phyloP scores from a whole-genome alignment of 2,797 vertebrate species.

The Pangasius larnaudii region DNA sequence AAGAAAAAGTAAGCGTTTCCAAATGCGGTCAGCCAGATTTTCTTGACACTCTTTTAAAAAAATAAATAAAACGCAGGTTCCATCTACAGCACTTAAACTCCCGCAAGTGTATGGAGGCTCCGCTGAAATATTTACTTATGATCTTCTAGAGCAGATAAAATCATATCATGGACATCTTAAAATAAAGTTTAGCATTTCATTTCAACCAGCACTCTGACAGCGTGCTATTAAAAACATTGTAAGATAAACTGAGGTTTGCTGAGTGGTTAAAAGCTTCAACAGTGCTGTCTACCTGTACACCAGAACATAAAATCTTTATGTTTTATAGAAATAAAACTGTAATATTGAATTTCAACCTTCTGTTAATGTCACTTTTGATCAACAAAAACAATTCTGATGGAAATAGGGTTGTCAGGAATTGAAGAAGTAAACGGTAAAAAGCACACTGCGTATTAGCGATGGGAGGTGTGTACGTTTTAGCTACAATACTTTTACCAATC shows the following conservation, averaged over 20 bases:
- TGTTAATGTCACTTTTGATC: not conserved
- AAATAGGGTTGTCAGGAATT: not conserved
- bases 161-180: constrained; percentile 20
- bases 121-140: constrained; percentile 24
- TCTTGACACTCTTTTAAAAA: not conserved
- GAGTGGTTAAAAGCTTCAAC: not conserved
- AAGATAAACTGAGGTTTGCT: constrained; percentile 38
- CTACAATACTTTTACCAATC: not conserved
- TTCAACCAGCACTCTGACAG: not conserved
- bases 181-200: constrained; percentile 14
- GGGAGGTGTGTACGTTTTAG: not conserved
- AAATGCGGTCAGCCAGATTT: not conserved
- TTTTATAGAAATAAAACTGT: not conserved
- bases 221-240: not conserved
- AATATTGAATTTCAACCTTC: not conserved
- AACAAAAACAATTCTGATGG: not conserved
- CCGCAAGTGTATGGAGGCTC: not conserved
- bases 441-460: no score
- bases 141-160: constrained; percentile 23
- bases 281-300: not conserved
- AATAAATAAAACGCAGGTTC: not conserved
- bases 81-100: not conserved
- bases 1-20: not conserved
- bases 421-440: not conserved
- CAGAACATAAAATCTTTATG: not conserved